Conservation (phyloP, 2,797 vertebrate species). For the Netta rufina region DNA sequence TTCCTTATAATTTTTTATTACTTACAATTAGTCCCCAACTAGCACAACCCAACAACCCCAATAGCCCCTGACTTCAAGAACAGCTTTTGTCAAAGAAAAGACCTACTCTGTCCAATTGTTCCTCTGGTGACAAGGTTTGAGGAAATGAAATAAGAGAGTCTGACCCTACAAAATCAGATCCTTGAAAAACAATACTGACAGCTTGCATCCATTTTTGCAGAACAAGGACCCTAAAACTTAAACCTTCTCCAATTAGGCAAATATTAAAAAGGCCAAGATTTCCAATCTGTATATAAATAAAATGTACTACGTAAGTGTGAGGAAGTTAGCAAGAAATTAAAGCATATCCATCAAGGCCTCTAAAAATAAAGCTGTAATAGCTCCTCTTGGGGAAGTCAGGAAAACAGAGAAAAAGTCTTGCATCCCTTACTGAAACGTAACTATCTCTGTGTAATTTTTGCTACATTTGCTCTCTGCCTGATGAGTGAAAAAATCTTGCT, state of each 20-base stretch:
- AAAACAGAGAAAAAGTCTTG: neutral
- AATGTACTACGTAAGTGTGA: neutral
- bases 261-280: neutral
- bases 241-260: neutral
- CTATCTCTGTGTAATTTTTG: neutral
- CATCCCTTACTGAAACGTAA: neutral
- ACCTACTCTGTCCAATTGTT: neutral
- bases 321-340: neutral
- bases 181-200: neutral
- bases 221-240: neutral
- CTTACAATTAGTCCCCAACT: neutral
- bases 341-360: neutral
- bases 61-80: neutral
- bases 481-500: neutral
- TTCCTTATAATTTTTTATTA: neutral
- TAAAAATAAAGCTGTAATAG: constrained; percentile 21
- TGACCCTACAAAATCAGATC: neutral
- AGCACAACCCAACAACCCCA: too few species aligned
- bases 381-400: constrained; percentile 21
- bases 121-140: neutral
- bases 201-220: neutral
- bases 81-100: neutral
- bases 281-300: neutral
- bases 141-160: neutral
- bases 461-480: neutral